A percentile compares a stretch with the other conserved stretches of the same genome.
Conservation (phyloP, 2,888 invertebrate genomes). For the Trichacis sp. region DNA sequence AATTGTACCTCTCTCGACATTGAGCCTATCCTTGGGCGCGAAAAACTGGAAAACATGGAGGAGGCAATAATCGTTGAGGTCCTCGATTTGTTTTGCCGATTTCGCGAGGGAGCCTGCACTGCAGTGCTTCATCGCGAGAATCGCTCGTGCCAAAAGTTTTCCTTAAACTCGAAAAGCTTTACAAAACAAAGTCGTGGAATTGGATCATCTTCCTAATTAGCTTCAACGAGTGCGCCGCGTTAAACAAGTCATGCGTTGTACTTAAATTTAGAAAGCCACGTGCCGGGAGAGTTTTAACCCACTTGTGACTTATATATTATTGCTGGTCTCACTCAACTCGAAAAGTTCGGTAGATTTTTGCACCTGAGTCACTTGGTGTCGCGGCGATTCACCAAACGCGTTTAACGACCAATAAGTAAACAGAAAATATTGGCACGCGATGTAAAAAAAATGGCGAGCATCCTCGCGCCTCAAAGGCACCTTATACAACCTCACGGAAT, state of each 20-base stretch:
- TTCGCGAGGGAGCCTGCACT: no score
- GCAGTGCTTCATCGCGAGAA: no score
- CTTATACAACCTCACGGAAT: no score
- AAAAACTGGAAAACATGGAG: conserved; percentile 28
- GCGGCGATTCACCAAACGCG: conserved; percentile 18
- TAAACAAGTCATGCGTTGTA: conserved; percentile 13
- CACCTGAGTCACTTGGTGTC: conserved; percentile 22
- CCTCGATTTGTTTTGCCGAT: conserved; percentile 1
- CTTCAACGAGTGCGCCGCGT: conserved; percentile 22
- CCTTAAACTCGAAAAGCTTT: conserved; percentile 8
- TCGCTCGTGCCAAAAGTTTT: background rate
- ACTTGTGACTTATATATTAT: no score
- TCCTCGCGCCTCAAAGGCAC: conserved; percentile 52
- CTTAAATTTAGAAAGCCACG: conserved; percentile 24
- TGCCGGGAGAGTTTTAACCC: conserved; percentile 20
- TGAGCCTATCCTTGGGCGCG: conserved; percentile 23
- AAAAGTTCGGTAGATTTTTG: conserved; percentile 14
- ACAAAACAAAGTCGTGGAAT: conserved; percentile 12
- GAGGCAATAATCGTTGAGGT: conserved; percentile 28
- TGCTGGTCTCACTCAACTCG: conserved; percentile 30
- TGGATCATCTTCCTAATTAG: conserved; percentile 25
- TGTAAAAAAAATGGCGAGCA: conserved; percentile 31
- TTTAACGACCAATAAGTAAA: conserved; percentile 8
- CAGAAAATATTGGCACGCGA: conserved; percentile 43
- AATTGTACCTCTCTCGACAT: conserved; percentile 13